phyloP scores from a whole-genome alignment of 2,888 invertebrate genomes.

The Leptopilina myrica region DNA sequence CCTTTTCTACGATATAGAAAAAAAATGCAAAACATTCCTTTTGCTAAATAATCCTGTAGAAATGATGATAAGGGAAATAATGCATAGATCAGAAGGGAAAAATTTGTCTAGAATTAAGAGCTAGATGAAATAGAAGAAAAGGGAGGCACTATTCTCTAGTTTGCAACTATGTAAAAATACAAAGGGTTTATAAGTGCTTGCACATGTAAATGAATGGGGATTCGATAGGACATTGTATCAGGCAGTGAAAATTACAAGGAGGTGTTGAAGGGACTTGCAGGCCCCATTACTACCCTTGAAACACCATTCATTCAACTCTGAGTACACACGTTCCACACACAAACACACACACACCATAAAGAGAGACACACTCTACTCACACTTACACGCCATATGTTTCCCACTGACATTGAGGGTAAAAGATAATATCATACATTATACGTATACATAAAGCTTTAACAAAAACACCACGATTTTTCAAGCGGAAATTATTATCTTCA shows the following conservation, averaged over 20 bases:
- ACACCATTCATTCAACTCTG: slow-evolving; percentile 32
- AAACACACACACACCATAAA: too few relatives aligned
- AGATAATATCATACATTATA: background rate
- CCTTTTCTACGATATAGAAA: too few relatives aligned
- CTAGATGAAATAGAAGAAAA: background rate
- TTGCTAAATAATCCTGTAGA: too few relatives aligned
- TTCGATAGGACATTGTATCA: slow-evolving; percentile 75
- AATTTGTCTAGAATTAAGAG: too few relatives aligned
- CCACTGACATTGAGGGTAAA: background rate
- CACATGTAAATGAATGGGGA: slow-evolving; percentile 74
- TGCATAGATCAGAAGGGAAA: too few relatives aligned
- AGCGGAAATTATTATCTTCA: too few relatives aligned
- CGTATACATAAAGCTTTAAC: too few relatives aligned
- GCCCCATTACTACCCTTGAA: slow-evolving; percentile 44
- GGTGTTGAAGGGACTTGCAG: slow-evolving; percentile 64
- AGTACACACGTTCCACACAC: background rate
- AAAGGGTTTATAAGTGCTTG: background rate
- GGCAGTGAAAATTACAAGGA: slow-evolving; percentile 67
- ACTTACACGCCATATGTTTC: background rate
- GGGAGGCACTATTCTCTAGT: background rate
- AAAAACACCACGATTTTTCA: too few relatives aligned
- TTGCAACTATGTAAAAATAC: background rate
- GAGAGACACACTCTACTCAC: background rate
- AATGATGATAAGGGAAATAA: too few relatives aligned
- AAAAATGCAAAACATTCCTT: too few relatives aligned